Conservation (phyloP, 2,797 vertebrate species). For the Salarias fasciatus region DNA sequence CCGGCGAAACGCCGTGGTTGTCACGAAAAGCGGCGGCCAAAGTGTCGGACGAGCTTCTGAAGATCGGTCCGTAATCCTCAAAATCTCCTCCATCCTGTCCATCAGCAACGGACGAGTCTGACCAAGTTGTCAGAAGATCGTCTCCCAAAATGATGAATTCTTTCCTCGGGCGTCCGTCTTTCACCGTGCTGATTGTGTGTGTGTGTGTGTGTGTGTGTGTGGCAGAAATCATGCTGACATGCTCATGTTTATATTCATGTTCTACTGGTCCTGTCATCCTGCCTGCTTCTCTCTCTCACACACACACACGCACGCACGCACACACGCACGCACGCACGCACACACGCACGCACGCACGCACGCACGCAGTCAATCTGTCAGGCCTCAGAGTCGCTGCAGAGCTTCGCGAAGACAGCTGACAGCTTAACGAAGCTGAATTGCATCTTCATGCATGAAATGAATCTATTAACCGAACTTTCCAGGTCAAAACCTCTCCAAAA, state of each 20-base stretch:
- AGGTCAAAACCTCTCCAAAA: constrained; percentile 5
- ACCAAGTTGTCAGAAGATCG: not conserved
- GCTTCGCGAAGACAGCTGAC: constrained; percentile 15
- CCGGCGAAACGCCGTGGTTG: constrained; percentile 7
- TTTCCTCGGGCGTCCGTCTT: not conserved
- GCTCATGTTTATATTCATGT: constrained; percentile 49
- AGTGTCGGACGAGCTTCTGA: constrained; percentile 14
- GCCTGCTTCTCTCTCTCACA: constrained; percentile 11
- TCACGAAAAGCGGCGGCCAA: constrained; percentile 7
- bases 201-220: constrained; percentile 21
- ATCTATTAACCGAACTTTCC: constrained; percentile 8
- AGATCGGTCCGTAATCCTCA: constrained; percentile 15
- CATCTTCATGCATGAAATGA: not conserved
- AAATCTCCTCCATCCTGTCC: not conserved
- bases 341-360: constrained; percentile 6
- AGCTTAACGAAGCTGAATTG: not conserved
- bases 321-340: constrained; percentile 5
- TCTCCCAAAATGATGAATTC: constrained; percentile 4
- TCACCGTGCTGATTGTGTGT: not conserved
- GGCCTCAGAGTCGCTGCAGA: constrained; percentile 18
- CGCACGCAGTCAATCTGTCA: constrained; percentile 11
- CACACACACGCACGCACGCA: constrained; percentile 4
- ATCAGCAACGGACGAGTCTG: not conserved
- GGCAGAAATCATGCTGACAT: constrained; percentile 31
- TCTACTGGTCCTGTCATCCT: constrained; percentile 20